Evolutionary conservation across 2,888 invertebrate genomes (phyloP).

Genomic region (Tolmerus cingulatus): DNA sequence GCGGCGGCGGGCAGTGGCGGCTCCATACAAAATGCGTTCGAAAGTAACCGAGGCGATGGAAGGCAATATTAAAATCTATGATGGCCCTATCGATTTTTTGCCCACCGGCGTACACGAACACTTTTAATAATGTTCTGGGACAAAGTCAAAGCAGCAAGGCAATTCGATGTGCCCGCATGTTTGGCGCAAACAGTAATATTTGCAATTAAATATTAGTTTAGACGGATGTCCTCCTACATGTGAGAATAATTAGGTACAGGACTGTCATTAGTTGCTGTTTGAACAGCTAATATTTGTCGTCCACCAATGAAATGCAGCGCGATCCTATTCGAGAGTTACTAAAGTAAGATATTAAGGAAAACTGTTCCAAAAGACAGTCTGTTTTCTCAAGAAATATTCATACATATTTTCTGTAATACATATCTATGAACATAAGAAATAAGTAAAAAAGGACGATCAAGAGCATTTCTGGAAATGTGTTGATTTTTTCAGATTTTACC

Average conservation of each 20-base stretch:
- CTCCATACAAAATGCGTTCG: constrained; percentile 9
- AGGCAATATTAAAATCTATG: constrained; percentile 10
- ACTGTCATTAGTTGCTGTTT: background rate
- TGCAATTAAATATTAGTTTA: background rate
- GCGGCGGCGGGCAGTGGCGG: background rate
- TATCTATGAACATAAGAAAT: no score
- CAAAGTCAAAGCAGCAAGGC: background rate
- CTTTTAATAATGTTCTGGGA: background rate
- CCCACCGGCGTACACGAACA: background rate
- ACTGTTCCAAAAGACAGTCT: background rate
- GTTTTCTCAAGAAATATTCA: no score
- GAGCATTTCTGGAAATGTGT: no score
- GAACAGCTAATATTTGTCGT: background rate
- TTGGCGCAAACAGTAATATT: background rate
- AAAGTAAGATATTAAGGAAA: background rate
- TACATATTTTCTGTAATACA: no score
- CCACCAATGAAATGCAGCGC: background rate
- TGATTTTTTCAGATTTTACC: no score
- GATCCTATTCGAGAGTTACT: background rate
- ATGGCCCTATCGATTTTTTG: constrained; percentile 31
- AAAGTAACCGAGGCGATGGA: constrained; percentile 35
- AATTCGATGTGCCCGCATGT: background rate
- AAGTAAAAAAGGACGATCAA: no score
- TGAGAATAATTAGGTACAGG: background rate
- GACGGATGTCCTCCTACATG: background rate